phyloP scores from a whole-genome alignment of 2,888 invertebrate species.

The Chalcosyrphus nemorum region DNA sequence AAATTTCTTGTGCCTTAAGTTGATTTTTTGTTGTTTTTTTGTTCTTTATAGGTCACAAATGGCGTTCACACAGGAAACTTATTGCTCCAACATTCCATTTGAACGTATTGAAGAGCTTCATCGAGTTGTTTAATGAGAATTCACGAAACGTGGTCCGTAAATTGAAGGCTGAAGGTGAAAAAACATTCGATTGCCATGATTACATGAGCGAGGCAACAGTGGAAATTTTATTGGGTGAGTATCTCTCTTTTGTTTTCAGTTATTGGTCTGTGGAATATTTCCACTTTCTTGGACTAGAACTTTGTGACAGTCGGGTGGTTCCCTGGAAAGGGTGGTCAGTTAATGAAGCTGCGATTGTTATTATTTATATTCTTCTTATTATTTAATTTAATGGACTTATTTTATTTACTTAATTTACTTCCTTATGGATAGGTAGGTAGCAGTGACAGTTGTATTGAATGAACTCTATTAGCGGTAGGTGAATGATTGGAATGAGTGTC shows the following conservation, averaged over 20 bases:
- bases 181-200: conserved; percentile 90
- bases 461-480: too few species aligned
- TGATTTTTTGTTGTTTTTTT: conserved; percentile 4
- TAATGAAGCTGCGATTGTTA: too few species aligned
- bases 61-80: conserved; percentile 92
- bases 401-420: too few species aligned
- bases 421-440: too few species aligned
- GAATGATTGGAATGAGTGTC: too few species aligned
- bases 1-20: conserved; percentile 15
- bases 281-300: too few species aligned
- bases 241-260: neutral
- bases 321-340: too few species aligned
- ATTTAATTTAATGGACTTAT: too few species aligned
- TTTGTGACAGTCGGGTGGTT: too few species aligned
- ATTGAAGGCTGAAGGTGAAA: conserved; percentile 86
- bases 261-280: neutral
- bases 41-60: conserved; percentile 87
- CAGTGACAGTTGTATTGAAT: too few species aligned
- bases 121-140: conserved; percentile 92
- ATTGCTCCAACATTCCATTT: conserved; percentile 95
- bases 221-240: conserved; percentile 89
- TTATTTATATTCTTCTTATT: too few species aligned
- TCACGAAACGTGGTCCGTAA: conserved; percentile 89
- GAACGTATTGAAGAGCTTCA: conserved; percentile 93
- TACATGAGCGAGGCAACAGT: conserved; percentile 94